Evolutionary conservation across 2,888 invertebrate species (phyloP).

Genomic region (Pseudolycoriella hygida): DNA sequence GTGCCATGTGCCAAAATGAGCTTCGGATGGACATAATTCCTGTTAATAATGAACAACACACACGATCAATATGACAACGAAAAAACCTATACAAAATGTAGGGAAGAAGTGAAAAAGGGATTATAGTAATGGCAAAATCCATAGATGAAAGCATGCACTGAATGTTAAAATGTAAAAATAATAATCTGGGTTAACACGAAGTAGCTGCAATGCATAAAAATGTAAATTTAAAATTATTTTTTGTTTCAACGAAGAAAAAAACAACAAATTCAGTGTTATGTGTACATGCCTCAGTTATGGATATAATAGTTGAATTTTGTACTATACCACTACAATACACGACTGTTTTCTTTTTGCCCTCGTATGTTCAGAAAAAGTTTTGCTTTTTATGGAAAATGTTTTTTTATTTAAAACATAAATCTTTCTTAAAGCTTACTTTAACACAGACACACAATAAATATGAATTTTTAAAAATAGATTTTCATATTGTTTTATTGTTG

Average conservation of each 20-base stretch:
- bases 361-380: not conserved
- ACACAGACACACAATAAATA: not conserved
- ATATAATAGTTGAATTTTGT: too few species aligned
- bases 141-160: slow-evolving; percentile 5
- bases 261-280: not conserved
- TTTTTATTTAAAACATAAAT: not conserved
- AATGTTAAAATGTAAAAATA: slow-evolving; percentile 2
- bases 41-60: too few species aligned
- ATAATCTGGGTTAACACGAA: slow-evolving; percentile 7
- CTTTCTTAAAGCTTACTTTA: not conserved
- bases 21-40: too few species aligned
- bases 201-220: slow-evolving; percentile 7
- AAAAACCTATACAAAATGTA: not conserved
- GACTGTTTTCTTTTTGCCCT: not conserved
- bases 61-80: not conserved
- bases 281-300: not conserved
- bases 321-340: too few species aligned
- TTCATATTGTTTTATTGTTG: not conserved
- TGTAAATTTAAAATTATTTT: slow-evolving; percentile 4
- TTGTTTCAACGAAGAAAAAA: not conserved
- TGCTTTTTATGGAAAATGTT: not conserved
- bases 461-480: too few species aligned
- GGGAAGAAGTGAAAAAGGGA: not conserved
- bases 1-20: too few species aligned
- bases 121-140: not conserved